Conservation (phyloP, 2,113 vertebrate genomes). For the Poeciliopsis turrubarensis region DNA sequence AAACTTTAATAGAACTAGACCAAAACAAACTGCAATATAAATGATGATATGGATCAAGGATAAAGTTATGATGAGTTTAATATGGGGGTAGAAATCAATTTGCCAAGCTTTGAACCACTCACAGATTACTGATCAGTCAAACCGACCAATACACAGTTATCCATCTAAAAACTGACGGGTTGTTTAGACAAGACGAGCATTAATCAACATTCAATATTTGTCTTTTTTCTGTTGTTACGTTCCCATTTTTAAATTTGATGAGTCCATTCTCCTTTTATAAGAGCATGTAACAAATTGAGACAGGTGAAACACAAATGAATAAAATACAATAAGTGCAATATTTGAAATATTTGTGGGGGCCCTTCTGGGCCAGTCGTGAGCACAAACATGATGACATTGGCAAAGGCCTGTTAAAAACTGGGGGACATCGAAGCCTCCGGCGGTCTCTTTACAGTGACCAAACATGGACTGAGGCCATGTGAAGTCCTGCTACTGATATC, state of each 20-base stretch:
- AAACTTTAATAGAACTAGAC: too few species aligned
- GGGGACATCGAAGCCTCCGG: not conserved
- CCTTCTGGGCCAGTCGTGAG: not conserved
- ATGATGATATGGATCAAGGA: not conserved
- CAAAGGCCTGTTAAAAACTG: not conserved
- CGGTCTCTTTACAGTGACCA: slow-evolving; percentile 26
- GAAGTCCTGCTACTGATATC: slow-evolving; percentile 74
- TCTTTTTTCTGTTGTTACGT: too few species aligned
- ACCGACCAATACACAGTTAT: not conserved
- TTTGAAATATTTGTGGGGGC: not conserved
- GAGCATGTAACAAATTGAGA: too few species aligned
- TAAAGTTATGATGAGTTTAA: not conserved
- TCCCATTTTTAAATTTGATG: too few species aligned
- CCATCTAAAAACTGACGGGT: not conserved
- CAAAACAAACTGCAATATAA: too few species aligned
- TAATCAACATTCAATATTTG: not conserved
- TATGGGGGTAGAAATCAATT: not conserved
- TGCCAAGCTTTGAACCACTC: not conserved
- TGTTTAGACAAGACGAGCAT: not conserved
- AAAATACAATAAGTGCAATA: not conserved
- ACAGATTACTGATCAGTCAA: not conserved
- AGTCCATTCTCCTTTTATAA: too few species aligned
- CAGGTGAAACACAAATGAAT: too few species aligned
- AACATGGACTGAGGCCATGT: slow-evolving; percentile 39
- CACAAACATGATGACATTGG: not conserved